Percentiles rank a stretch among this genome's conserved stretches.
Evolutionary conservation across 2,113 vertebrate species (phyloP).

Genomic region (Microcebus murinus): DNA sequence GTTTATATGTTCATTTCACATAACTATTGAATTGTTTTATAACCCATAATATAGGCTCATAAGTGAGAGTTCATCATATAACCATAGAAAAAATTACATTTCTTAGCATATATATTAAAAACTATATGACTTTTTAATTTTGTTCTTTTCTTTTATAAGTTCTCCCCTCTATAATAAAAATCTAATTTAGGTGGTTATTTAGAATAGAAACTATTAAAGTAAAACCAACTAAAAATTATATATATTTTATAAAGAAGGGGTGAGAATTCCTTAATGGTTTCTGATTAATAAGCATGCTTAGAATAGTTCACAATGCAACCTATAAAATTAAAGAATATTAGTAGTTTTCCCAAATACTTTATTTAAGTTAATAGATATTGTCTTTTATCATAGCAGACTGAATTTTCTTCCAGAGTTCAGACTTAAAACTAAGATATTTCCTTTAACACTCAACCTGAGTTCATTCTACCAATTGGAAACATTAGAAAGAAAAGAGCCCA

Average conservation of each 20-base stretch:
- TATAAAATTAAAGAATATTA: not conserved
- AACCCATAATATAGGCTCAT: not conserved
- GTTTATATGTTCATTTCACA: not conserved
- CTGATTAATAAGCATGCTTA: not conserved
- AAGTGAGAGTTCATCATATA: not conserved
- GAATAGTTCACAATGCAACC: not conserved
- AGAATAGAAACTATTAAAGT: constrained; percentile 42
- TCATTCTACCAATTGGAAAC: not conserved
- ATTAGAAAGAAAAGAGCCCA: not conserved
- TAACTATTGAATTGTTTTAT: not conserved
- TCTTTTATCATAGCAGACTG: not conserved
- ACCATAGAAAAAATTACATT: not conserved
- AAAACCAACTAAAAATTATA: constrained; percentile 60
- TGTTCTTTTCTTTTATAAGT: constrained; percentile 1
- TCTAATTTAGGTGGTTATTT: constrained; percentile 51
- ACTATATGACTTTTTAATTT: constrained; percentile 41
- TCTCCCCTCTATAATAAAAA: constrained; percentile 7
- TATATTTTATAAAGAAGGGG: not conserved
- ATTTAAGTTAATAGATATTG: not conserved
- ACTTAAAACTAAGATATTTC: constrained; percentile 33
- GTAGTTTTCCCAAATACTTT: not conserved
- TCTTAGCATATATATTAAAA: not conserved
- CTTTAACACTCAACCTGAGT: not conserved
- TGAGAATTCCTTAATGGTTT: not conserved
- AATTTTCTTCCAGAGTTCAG: not conserved